Percentiles rank a stretch among this genome's conserved stretches.
Conservation (phyloP, 2,888 invertebrate species). For the Troides aeacus region DNA sequence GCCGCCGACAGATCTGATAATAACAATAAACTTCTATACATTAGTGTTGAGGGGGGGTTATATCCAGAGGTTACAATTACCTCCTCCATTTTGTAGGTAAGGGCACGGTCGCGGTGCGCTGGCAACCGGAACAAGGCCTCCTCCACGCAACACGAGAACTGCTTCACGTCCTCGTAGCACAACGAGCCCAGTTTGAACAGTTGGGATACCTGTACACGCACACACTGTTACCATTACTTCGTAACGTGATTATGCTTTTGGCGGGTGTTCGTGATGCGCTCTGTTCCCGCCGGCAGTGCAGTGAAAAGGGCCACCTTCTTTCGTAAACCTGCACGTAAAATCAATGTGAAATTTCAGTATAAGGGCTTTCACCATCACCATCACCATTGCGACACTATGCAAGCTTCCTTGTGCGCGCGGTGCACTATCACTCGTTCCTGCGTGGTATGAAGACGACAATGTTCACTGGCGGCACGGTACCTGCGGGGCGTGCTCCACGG, state of each 20-base stretch:
- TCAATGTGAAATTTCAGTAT: no score
- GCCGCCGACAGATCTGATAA: no score
- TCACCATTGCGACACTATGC: no score
- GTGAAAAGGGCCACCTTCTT: no score
- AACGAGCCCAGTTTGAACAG: constrained; percentile 97
- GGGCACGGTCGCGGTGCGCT: constrained; percentile 92
- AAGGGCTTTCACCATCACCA: no score
- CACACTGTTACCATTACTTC: no score
- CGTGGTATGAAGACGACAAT: no score
- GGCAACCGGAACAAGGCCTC: constrained; percentile 93
- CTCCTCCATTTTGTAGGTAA: constrained; percentile 97
- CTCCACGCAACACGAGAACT: constrained; percentile 94
- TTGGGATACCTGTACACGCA: constrained; percentile 86
- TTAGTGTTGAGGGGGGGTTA: neutral
- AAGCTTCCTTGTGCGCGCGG: no score
- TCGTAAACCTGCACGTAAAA: no score
- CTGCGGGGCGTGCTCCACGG: constrained; percentile 98
- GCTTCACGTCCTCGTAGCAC: constrained; percentile 92
- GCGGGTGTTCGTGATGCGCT: no score
- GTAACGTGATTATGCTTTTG: neutral
- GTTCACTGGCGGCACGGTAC: constrained; percentile 50
- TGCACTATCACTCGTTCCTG: no score
- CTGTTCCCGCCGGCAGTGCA: neutral
- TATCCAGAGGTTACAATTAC: constrained; percentile 37
- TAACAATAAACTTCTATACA: neutral